A percentile compares a stretch with the other conserved stretches of the same genome.
phyloP scores from a whole-genome alignment of 2,888 invertebrate species.

The Aphidoletes aphidimyza region DNA sequence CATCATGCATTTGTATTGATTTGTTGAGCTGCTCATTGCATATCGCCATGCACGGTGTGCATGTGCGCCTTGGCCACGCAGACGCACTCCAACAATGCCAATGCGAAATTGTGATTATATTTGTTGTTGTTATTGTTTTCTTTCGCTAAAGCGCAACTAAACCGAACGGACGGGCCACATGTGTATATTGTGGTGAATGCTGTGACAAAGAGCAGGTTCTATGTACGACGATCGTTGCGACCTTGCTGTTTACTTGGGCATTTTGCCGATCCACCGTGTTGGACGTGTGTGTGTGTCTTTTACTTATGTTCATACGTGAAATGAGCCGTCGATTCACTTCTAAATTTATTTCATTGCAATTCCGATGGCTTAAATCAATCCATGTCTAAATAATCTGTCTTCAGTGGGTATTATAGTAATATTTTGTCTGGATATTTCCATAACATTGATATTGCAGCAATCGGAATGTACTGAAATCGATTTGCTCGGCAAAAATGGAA shows the following conservation, averaged over 20 bases:
- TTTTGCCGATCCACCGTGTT: too few species aligned
- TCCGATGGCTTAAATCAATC: conserved; percentile 9
- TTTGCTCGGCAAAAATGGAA: too few species aligned
- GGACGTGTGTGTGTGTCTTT: too few species aligned
- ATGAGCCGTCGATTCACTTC: background rate
- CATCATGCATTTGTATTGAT: conserved; percentile 5
- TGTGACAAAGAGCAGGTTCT: conserved; percentile 46
- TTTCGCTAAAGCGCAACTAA: too few species aligned
- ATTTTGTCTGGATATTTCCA: background rate
- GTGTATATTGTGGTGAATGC: background rate
- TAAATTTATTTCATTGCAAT: background rate
- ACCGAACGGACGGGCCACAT: background rate
- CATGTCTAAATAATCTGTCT: conserved; percentile 16
- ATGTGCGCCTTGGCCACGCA: too few species aligned
- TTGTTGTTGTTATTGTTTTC: too few species aligned
- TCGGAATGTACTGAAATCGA: background rate
- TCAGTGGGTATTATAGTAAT: background rate
- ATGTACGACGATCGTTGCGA: conserved; percentile 33
- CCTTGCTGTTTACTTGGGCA: conserved; percentile 48
- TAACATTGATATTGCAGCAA: too few species aligned
- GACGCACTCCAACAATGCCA: background rate
- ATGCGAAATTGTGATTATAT: background rate
- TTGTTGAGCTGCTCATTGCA: background rate
- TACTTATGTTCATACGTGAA: background rate
- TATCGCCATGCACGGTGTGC: conserved; percentile 14